These are phyloP conservation scores for Drosophila sproati DNA, from an alignment of 1,140 invertebrate species.

Conservation along the genomic window DNA sequence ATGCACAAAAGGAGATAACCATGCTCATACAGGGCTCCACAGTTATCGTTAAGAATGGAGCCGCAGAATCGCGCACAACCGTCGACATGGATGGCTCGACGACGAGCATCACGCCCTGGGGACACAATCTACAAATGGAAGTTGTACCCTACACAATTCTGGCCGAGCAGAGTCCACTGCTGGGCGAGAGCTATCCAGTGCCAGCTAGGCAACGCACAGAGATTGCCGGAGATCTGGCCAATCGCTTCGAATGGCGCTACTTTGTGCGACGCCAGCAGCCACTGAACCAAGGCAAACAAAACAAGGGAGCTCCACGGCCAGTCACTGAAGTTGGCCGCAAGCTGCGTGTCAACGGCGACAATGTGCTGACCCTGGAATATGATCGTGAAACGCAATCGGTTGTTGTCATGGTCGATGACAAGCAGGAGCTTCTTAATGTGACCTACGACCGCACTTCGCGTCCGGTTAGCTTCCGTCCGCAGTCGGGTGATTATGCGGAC, in stretches of 20 bases:
- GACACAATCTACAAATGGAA: slow-evolving; percentile 93
- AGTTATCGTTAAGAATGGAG: slow-evolving; percentile 92
- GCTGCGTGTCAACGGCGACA: slow-evolving; percentile 95
- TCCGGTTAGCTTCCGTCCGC: slow-evolving; percentile 94
- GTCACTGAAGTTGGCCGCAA: slow-evolving; percentile 93
- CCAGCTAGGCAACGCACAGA: slow-evolving; percentile 95
- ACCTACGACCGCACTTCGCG: slow-evolving; percentile 96
- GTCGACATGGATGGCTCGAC: slow-evolving; percentile 93
- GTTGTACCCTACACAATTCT: slow-evolving; percentile 93
- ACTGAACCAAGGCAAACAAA: slow-evolving; percentile 86
- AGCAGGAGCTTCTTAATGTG: slow-evolving; percentile 94
- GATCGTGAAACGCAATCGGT: slow-evolving; percentile 95
- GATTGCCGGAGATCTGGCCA: slow-evolving; percentile 94
- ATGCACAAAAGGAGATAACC: slow-evolving; percentile 91
- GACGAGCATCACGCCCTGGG: slow-evolving; percentile 91
- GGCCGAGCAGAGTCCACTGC: slow-evolving; percentile 91
- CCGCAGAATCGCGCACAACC: slow-evolving; percentile 92
- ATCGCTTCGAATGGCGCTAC: slow-evolving; percentile 97
- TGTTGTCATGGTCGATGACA: slow-evolving; percentile 95
- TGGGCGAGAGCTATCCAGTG: slow-evolving; percentile 95
- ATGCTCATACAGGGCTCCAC: slow-evolving; percentile 95
- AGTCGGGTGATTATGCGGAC: slow-evolving; percentile 92
- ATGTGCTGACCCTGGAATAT: slow-evolving; percentile 95
- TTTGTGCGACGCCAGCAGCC: slow-evolving; percentile 89
- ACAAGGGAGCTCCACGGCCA: slow-evolving; percentile 87